phyloP scores from a whole-genome alignment of 2,797 vertebrate genomes.

The Falco columbarius region DNA sequence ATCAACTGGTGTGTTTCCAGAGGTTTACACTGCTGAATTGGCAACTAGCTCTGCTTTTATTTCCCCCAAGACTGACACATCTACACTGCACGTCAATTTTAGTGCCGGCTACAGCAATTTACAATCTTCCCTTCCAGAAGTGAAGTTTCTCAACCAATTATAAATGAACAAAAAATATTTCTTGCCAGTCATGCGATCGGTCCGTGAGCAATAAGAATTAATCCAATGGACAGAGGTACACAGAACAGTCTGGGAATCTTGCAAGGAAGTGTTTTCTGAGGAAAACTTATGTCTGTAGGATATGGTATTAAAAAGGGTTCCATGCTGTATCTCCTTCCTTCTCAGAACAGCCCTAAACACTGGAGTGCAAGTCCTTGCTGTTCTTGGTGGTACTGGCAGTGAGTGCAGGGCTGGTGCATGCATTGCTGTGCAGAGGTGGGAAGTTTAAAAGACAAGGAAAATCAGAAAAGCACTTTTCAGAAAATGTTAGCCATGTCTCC shows the following conservation, averaged over 20 bases:
- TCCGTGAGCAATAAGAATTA: neutral
- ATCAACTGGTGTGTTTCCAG: neutral
- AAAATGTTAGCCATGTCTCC: neutral
- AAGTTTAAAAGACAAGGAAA: neutral
- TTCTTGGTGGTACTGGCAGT: neutral
- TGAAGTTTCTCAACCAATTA: neutral
- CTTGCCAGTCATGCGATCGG: neutral
- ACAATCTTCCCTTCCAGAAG: neutral
- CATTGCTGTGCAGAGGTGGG: neutral
- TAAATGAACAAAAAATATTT: neutral
- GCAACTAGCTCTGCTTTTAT: neutral
- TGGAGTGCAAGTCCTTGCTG: neutral
- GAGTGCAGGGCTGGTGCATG: neutral
- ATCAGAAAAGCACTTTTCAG: neutral
- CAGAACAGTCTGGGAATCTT: neutral
- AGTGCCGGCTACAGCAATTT: neutral
- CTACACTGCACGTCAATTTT: neutral
- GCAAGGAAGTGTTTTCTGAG: neutral
- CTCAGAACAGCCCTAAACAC: neutral
- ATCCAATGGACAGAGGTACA: neutral
- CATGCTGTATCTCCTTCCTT: neutral
- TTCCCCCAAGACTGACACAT: neutral
- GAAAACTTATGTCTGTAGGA: neutral
- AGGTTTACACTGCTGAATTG: neutral
- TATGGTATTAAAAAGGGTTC: neutral